Base-by-base conservation (phyloP, 2,888 invertebrate species). In the Tromatobia lineatoria region DNA sequence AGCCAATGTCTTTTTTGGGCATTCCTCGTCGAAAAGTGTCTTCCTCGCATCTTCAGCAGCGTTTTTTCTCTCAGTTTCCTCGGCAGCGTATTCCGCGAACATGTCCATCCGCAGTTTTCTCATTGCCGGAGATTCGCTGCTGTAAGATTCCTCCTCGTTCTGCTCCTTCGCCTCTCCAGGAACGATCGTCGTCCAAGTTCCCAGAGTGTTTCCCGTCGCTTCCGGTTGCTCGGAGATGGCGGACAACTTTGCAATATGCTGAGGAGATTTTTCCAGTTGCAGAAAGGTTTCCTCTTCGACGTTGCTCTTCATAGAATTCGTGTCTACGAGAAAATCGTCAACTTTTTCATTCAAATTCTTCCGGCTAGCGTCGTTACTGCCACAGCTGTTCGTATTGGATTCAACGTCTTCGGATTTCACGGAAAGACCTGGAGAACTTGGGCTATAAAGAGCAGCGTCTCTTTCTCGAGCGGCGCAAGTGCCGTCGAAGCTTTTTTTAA, bases 401-500 rank as follows among this genome's bases (percentile, higher is more conserved):
- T 64, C 71, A 0, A 42, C 71, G 18, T 85, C 89, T 75, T 91
- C 91, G n/a, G 92, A 92, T 70, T 90, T 91, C 6, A 91, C 89
- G 0, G 92, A 92, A 11, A 87, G 88, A 3, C 91, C 92, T 13
- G 92, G 92, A 6, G 93, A 93, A 83, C 91, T 92, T 0, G 92
- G 92, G 84, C 92, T 92, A 66, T 92, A 92, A 4, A 91, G 73
- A 50, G 87, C 88, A 4, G 83, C 77, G 52, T 86, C 88, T 54
- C 88, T 88, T 11, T 90, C 88, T 3, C 82, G 69, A 0, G 73
- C 71, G 2, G 73, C 66, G 3, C 70, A 70, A 64, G 34, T 59
- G 13, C 10, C 59, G 3, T 75, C 66, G 8, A 66, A 80, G 66
- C 86, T 86, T 52, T 89, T 90, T 29, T 89, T 87, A 7, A 87